Evolutionary conservation across 2,888 invertebrate species (phyloP), one percentile per base, ranked within the genome.

Genomic region (Nemoura dubitans): DNA sequence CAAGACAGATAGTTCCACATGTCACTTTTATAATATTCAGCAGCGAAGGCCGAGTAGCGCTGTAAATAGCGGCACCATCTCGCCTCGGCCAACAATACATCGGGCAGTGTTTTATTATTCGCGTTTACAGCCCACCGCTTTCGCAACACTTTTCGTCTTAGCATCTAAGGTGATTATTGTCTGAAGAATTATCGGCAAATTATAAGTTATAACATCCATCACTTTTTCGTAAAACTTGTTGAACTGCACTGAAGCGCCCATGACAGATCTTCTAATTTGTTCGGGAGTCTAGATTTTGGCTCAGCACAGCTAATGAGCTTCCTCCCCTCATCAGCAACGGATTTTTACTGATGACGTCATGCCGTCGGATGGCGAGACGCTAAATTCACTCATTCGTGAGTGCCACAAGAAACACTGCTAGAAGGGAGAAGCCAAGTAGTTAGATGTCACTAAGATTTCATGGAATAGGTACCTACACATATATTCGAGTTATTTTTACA

Each of bases 1-100:
- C 78, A 78, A 78, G 27, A 28, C 78, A 78, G 78, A 78, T 78
- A 78, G 78, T 27, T 78, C 78, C 78, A 78, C 78, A 78, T 78
- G 78, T 78, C 78, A 26, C 27, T 78, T 26, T 28, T 78, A 59
- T 59, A 59, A 59, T 59, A 59, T 59, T 59, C 59, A 59, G 59
- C 3, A 21, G 10, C 10, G 78, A 78, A 78, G 78, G 78, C 28
- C 78, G 26, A 27, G 28, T 10, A 14, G 27, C 6, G 26, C 27
- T 27, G 28, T 26, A 78, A 78, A 78, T 78, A 78, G 78, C 78
- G 10, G 27, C 78, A 78, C 0, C 78, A 78, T 78, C 78, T 6
- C 78, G 26, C 76, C 76, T 76, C 76, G 76, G 76, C 78, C 78
- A 78, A 59, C 59, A 59, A 59, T 59, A 59, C 16, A 59, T 7